A percentile compares a stretch with the other conserved stretches of the same genome.
These are phyloP conservation scores for Meta bourneti DNA, from an alignment of 2,888 invertebrate species.

Conservation along the genomic window DNA sequence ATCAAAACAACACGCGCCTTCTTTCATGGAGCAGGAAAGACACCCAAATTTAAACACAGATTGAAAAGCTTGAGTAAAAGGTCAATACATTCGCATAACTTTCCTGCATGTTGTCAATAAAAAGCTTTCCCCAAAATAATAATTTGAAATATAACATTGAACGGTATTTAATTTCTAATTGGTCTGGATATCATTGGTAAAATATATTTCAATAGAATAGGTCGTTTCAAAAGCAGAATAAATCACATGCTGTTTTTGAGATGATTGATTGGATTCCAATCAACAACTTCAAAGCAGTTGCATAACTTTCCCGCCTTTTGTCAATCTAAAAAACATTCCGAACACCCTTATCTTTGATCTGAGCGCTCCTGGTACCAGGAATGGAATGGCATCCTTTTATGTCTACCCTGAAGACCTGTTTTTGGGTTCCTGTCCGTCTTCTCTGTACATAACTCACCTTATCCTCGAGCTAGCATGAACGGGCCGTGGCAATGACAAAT, in stretches of 20 bases:
- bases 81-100: no score
- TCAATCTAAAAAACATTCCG: not conserved
- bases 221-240: no score
- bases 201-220: no score
- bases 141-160: no score
- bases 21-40: no score
- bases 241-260: not conserved
- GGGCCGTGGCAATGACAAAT: slow-evolving; percentile 65
- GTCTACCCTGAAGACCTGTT: slow-evolving; percentile 36
- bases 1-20: no score
- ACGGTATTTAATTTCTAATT: no score
- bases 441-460: slow-evolving; percentile 42
- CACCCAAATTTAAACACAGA: no score
- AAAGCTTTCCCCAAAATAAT: no score
- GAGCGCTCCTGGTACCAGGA: not conserved
- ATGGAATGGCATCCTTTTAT: slow-evolving; percentile 25
- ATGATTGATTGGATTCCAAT: not conserved
- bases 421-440: slow-evolving; percentile 31
- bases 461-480: not conserved
- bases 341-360: slow-evolving; percentile 53
- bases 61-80: no score
- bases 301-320: not conserved
- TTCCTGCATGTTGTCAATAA: no score
- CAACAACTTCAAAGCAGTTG: not conserved
- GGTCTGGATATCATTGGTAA: no score